Base-by-base conservation (phyloP, 2,797 vertebrate genomes). In the Euthynnus affinis region DNA sequence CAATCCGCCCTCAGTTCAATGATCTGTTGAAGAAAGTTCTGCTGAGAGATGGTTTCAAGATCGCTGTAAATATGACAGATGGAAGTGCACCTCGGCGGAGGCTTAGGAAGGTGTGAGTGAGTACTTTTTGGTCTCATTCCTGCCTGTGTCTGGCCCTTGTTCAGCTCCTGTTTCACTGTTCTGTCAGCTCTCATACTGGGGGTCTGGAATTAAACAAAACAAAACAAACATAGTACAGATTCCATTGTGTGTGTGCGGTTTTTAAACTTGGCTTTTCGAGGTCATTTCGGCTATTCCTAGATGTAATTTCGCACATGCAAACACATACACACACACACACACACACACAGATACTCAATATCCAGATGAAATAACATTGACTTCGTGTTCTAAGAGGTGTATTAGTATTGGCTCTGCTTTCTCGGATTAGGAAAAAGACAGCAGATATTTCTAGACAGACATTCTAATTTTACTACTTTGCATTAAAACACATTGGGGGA, bases 281-380 rank as follows among this genome's bases (percentile, higher is more conserved):
- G 74, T 87, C 63, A 62, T 72, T 89, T 71, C 22, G n/a, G 72
- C 85, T 71, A 72, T 80, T 84, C 63, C 83, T 87, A 57, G 76
- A 89, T 86, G 84, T 78, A 78, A 85, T 88, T 80, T 76, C 34
- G 59, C 69, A 75, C 80, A 70, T 34, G 58, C 66, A 74, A 60
- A 51, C 80, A 71, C 74, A 60, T 34, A 69, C 71, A 76, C 74
- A 60, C 42, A 69, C 71, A 76, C 71, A 62, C 73, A 40, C 69
- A 74, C 77, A 70, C 82, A 76, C 60, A 71, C 83, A 84, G 74
- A 90, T 53, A 80, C 81, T 89, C 68, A 76, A 83, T 83, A 77
- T 88, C 89, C 92, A 93, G 84, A 91, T 93, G 91, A 90, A 93
- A 92, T 89, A 92, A 92, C 86, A 91, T 79, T 80, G 74, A 76